phyloP scores from a whole-genome alignment of 2,113 vertebrate species.

The Gymnorhina tibicen region DNA sequence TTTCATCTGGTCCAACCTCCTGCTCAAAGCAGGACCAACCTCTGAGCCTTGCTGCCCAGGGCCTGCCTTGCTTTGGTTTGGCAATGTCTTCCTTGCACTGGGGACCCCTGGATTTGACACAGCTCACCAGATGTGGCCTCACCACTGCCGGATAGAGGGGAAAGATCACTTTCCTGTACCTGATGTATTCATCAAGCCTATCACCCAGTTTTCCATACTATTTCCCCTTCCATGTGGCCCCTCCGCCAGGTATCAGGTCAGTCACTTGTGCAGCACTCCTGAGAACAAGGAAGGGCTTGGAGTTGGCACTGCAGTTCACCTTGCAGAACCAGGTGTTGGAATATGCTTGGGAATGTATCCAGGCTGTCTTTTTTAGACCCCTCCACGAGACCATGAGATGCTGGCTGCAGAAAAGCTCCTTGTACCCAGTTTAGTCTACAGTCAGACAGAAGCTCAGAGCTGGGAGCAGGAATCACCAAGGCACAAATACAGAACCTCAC shows the following conservation, averaged over 20 bases:
- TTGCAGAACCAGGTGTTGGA: conserved; percentile 34
- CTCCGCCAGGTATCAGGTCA: neutral
- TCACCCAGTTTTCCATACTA: neutral
- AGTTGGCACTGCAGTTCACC: neutral
- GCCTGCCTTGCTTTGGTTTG: neutral
- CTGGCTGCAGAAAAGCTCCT: neutral
- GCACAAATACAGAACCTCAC: neutral
- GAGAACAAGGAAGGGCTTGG: neutral
- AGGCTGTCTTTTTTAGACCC: neutral
- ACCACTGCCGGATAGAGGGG: neutral
- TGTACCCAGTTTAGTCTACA: neutral
- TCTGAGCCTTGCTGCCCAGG: neutral
- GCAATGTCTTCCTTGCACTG: neutral
- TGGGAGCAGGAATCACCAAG: neutral
- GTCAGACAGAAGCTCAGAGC: neutral
- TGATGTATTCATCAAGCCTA: neutral
- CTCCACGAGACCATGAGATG: neutral
- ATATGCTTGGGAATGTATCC: neutral
- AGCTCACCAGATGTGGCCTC: neutral
- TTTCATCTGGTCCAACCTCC: neutral
- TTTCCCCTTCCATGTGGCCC: neutral
- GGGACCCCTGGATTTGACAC: neutral
- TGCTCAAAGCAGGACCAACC: neutral
- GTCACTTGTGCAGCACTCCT: neutral
- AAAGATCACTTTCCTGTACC: neutral